Conservation (phyloP, 2,113 vertebrate genomes). For the Heterochromis multidens region DNA sequence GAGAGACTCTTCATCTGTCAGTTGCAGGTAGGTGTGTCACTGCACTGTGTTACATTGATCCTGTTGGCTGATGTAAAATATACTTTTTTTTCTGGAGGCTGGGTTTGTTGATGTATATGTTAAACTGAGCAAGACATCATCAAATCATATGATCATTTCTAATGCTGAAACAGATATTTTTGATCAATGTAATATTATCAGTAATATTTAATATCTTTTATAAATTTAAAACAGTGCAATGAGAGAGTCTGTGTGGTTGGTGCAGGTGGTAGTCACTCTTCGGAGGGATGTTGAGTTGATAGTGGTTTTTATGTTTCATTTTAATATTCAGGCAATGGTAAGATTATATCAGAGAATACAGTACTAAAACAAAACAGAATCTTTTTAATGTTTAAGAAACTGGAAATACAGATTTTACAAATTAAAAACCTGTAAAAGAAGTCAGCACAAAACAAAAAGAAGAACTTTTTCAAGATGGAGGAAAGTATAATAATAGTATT, state of each 20-base stretch:
- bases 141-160: neutral
- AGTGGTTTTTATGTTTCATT: neutral
- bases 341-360: neutral
- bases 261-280: neutral
- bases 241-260: neutral
- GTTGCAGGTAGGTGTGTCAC: no score
- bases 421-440: no score
- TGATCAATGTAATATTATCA: accelerated
- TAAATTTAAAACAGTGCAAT: neutral
- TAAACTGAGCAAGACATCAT: neutral
- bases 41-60: no score
- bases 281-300: neutral
- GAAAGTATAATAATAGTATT: no score
- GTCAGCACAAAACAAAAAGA: neutral
- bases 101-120: no score
- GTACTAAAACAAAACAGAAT: neutral
- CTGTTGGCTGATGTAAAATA: no score
- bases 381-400: no score
- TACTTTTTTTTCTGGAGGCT: no score
- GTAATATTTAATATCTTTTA: neutral
- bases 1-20: no score
- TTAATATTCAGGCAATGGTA: neutral
- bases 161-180: neutral
- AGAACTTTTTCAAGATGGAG: no score
- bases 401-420: no score